phyloP scores from a whole-genome alignment of 2,888 invertebrate species.

The Caenorhabditis uteleia region DNA sequence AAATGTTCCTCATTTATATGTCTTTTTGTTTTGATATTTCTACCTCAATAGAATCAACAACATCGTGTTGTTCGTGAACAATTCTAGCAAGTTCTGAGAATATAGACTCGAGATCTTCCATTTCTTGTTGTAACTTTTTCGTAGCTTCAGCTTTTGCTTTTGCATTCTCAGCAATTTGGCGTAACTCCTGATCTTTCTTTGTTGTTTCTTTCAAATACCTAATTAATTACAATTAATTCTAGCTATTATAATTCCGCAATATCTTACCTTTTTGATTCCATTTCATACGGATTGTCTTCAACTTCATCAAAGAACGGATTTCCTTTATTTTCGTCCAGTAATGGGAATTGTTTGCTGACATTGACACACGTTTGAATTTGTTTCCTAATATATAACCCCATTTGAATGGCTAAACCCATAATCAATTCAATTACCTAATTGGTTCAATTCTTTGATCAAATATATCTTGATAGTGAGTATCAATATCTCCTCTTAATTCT shows the following conservation, averaged over 20 bases:
- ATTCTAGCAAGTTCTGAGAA: slow-evolving; percentile 58
- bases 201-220: slow-evolving; percentile 33
- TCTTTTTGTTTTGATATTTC: background rate
- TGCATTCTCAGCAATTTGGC: slow-evolving; percentile 35
- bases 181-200: slow-evolving; percentile 21
- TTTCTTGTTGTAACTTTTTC: slow-evolving; percentile 47
- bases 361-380: slow-evolving; percentile 49
- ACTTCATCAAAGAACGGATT: slow-evolving; percentile 22
- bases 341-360: slow-evolving; percentile 31
- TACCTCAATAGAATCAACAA: slow-evolving; percentile 62
- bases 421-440: slow-evolving; percentile 42
- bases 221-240: background rate
- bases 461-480: slow-evolving; percentile 32
- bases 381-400: slow-evolving; percentile 14
- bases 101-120: slow-evolving; percentile 62
- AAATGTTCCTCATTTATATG: background rate
- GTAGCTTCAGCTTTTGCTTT: slow-evolving; percentile 46
- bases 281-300: slow-evolving; percentile 48
- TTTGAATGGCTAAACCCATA: too few relatives aligned
- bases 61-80: slow-evolving; percentile 65
- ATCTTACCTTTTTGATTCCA: slow-evolving; percentile 26
- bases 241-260: background rate
- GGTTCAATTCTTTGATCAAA: slow-evolving; percentile 57
- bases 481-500: slow-evolving; percentile 37
- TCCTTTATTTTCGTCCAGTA: background rate